Evolutionary conservation across 2,113 vertebrate genomes (phyloP).

Genomic region (Sprattus sprattus): DNA sequence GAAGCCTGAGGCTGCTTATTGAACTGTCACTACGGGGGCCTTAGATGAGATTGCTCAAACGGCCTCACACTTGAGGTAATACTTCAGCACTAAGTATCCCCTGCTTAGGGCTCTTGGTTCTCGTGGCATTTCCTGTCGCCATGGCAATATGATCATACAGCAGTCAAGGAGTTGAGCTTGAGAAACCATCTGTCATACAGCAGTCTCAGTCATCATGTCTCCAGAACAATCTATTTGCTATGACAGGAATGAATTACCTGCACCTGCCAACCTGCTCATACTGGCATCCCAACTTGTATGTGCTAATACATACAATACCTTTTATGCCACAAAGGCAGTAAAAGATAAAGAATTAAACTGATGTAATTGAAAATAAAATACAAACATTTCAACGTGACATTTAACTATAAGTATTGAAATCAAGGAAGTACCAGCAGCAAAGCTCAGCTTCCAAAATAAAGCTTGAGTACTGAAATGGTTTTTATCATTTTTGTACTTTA

Average conservation of each 20-base stretch:
- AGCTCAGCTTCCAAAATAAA: not conserved
- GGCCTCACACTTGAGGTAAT: not conserved
- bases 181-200: no score
- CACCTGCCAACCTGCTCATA: not conserved
- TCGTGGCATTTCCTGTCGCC: conserved; percentile 8
- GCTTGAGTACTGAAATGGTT: not conserved
- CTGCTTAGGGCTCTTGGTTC: not conserved
- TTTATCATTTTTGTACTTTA: not conserved
- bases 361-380: not conserved
- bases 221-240: not conserved
- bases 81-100: not conserved
- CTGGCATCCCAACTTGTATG: not conserved
- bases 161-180: not conserved
- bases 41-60: not conserved
- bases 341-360: not conserved
- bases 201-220: not conserved
- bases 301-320: not conserved
- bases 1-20: not conserved
- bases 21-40: not conserved
- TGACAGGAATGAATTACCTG: not conserved
- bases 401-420: not conserved
- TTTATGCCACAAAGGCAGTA: not conserved
- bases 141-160: not conserved
- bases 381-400: not conserved
- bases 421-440: not conserved